Evolutionary conservation across 2,797 vertebrate species (phyloP).

Genomic region (Gallirallus australis): DNA sequence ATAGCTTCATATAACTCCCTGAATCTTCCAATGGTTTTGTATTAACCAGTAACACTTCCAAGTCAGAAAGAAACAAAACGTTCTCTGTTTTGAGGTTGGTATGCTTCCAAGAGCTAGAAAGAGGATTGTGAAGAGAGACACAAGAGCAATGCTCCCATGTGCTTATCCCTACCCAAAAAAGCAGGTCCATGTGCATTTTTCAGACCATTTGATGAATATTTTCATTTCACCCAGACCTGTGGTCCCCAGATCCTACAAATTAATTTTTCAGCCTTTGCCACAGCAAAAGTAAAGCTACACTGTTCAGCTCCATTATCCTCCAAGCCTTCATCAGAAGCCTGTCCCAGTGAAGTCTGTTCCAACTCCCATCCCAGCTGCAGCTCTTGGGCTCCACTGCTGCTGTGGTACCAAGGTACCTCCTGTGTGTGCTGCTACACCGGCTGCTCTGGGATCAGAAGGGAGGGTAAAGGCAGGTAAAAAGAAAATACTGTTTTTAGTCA

Average conservation of each 20-base stretch:
- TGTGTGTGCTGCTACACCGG: accelerated
- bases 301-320: not conserved
- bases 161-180: not conserved
- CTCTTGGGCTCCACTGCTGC: not conserved
- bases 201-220: not conserved
- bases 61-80: not conserved
- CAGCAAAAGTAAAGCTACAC: not conserved
- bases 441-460: not conserved
- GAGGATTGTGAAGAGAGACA: accelerated
- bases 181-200: accelerated
- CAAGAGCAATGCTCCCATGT: not conserved
- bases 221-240: not conserved
- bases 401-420: accelerated
- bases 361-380: too few species aligned
- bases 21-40: not conserved
- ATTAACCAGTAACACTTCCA: not conserved
- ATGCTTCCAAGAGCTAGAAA: not conserved
- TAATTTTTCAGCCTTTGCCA: not conserved
- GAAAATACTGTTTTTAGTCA: not conserved
- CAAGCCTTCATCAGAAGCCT: not conserved
- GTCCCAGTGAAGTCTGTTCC: not conserved
- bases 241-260: not conserved
- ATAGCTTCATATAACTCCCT: not conserved
- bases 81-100: not conserved
- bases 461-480: not conserved